phyloP scores from a whole-genome alignment of 2,797 vertebrate species.

The Pempheris klunzingeri region DNA sequence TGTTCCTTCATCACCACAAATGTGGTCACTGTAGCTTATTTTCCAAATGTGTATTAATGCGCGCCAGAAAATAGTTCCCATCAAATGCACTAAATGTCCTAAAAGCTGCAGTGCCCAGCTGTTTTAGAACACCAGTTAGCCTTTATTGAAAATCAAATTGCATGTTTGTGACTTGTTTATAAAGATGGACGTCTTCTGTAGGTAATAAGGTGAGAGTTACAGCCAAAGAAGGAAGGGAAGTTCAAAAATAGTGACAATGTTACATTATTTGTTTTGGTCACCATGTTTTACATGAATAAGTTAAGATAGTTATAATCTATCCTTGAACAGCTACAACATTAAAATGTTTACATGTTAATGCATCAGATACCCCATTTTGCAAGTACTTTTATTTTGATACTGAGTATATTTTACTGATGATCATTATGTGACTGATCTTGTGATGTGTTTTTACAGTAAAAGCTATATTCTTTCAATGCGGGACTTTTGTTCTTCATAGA shows the following conservation, averaged over 20 bases:
- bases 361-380: not conserved
- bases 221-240: not conserved
- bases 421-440: not conserved
- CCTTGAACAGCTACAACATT: not conserved
- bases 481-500: not conserved
- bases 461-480: not conserved
- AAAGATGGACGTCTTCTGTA: not conserved
- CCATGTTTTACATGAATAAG: not conserved
- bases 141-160: slow-evolving; percentile 2
- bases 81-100: not conserved
- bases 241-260: not conserved
- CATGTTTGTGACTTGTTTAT: not conserved
- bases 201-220: not conserved
- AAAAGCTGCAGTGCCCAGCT: not conserved
- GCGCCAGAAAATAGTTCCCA: not conserved
- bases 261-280: not conserved
- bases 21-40: not conserved
- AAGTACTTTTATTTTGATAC: not conserved
- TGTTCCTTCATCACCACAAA: not conserved
- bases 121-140: not conserved
- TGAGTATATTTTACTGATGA: not conserved
- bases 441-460: slow-evolving; percentile 6
- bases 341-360: not conserved
- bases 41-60: not conserved
- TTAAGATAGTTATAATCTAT: not conserved